These are phyloP conservation scores for Choristoneura rosaceana DNA, from an alignment of 2,888 invertebrate species.

Conservation along the genomic window DNA sequence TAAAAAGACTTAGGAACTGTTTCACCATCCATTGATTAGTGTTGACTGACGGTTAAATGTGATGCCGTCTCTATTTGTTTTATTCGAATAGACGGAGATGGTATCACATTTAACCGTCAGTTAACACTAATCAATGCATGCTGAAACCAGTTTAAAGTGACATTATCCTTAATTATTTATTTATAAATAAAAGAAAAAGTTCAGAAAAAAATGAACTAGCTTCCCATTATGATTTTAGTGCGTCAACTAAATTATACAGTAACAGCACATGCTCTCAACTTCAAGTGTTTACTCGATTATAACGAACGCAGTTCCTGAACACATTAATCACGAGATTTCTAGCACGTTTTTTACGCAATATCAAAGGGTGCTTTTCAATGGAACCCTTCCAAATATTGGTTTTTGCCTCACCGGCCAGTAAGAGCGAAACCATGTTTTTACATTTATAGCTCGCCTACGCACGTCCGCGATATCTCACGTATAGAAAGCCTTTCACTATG, in stretches of 20 bases:
- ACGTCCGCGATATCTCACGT: conserved; percentile 73
- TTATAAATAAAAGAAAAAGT: not conserved
- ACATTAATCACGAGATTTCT: conserved; percentile 81
- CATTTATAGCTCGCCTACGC: conserved; percentile 70
- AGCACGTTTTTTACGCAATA: conserved; percentile 69
- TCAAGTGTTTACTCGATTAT: conserved; percentile 35
- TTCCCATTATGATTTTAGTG: not conserved
- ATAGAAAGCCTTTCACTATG: conserved; percentile 69
- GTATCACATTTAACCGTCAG: no score
- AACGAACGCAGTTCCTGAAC: conserved; percentile 53
- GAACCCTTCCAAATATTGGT: conserved; percentile 83
- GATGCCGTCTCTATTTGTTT: no score
- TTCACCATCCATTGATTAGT: no score
- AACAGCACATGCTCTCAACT: not conserved
- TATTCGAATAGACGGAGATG: no score
- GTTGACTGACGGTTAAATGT: no score
- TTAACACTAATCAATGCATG: no score
- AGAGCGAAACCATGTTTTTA: conserved; percentile 83
- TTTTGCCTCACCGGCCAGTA: conserved; percentile 81
- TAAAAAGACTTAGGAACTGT: no score
- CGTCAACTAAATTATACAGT: not conserved
- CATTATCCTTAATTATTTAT: no score
- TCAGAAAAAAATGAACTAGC: not conserved
- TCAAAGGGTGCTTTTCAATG: conserved; percentile 79
- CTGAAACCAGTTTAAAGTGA: no score